Evolutionary conservation across 1,140 invertebrate genomes (phyloP), one percentile per base, ranked within the genome.

Genomic region (Myzus persicae): DNA sequence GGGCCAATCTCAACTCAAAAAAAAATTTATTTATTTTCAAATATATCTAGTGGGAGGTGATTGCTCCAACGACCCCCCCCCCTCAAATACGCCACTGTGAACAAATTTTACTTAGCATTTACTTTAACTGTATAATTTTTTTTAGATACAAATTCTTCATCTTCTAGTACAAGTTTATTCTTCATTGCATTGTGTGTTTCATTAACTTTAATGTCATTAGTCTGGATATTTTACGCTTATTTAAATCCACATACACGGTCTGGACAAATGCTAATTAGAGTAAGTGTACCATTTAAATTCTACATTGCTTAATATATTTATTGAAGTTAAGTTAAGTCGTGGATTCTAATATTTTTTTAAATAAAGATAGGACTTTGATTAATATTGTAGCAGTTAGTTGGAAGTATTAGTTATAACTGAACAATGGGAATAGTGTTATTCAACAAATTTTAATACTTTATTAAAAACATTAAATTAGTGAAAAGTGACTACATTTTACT

Each of bases 261-360:
- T 94, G 99, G 99, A 93, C 98, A 99, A 95, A 97, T 99, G 94
- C 96, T 99, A 81, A 99, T 99, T 94, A 98, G 98, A 96, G 99
- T 99, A 95, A 96, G 93, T 94, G 51, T 48, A n/a, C 5, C 40
- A 59, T 93, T 88, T 44, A 40, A 51, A 54, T 38, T 54, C 11
- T 54, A 89, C 26, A 40, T 67, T 67, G 26, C 38, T 51, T 48
- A 87, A n/a, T 46, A 22, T 88, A 36, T 22, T 44, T 36, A 59
- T 59, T 59, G 31, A 4, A 4, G n/a, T 67, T 67, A 18, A 67
- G 54, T 26, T 67, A 67, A 31, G 54, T 59, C 54, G 31, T 11
- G n/a, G 31, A 4, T n/a, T n/a, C 59, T 67, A 31, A 18, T 67
- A 67, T 67, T n/a, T n/a, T n/a, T 67, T 67, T 18, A 24, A n/a